Evolutionary conservation across 2,888 invertebrate species (phyloP), one percentile per base, ranked within the genome.

Genomic region (Thumatha senex): DNA sequence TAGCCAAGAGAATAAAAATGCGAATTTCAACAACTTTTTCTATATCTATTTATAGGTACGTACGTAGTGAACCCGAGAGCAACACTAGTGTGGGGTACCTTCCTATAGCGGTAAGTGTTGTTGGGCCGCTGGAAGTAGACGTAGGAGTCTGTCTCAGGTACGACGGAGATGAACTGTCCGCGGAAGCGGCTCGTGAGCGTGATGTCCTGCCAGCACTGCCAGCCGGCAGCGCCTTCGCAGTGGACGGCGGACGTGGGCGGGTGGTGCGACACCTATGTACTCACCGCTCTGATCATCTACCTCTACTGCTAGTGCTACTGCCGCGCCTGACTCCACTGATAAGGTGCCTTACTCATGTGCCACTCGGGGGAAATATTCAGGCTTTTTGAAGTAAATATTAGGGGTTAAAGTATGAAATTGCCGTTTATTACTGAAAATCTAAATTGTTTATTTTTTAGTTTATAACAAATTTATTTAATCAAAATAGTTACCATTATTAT

Each of bases 151-250:
- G 94, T 93, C 64, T 93, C 74, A 9, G 95, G 95, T 68, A 93
- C 89, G 53, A 95, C 92, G 84, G 95, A 94, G 64, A 99, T 94
- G 92, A 97, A 98, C 92, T 98, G 98, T 55, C 99, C 99, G 40
- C 99, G 94, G 90, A 99, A 99, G 86, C 96, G 96, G 78, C 97
- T 97, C 45, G 95, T 95, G 96, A 98, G 96, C 35, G 97, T 95
- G 86, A 98, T 97, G 82, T 97, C 96, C 84, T 98, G 98, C 95
- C 96, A 96, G 74, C 95, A 94, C 46, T 87, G 91, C 99, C 99
- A 99, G 13, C 89, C 92, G 14, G 83, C 83, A 46, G 90, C 87
- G 24, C 98, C 98, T 84, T 98, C 98, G 78, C 97, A 97, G 87
- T 95, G 95, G 78, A 97, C 95, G 13, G 98, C 98, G 46, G 96